Percentiles rank a stretch among this genome's conserved stretches.
Conservation (phyloP, 2,888 invertebrate genomes). For the Pristionchus fissidentatus region DNA sequence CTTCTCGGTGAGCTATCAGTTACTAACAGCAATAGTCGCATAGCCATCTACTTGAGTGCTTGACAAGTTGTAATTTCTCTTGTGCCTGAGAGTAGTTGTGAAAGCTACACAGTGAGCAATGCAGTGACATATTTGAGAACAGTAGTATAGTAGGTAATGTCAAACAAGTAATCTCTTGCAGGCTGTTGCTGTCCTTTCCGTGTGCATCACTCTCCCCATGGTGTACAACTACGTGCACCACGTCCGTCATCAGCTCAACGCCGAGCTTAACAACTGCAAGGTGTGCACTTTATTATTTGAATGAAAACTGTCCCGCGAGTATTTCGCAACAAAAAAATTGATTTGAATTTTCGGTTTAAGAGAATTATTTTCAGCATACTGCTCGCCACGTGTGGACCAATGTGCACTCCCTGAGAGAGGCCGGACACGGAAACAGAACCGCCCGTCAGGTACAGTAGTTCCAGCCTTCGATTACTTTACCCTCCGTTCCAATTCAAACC, state of each 20-base stretch:
- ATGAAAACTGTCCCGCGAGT: too few relatives aligned
- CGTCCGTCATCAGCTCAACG: constrained; percentile 65
- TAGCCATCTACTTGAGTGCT: too few relatives aligned
- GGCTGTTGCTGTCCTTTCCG: constrained; percentile 65
- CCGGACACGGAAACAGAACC: constrained; percentile 62
- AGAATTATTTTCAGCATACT: constrained; percentile 57
- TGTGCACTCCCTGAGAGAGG: constrained; percentile 61
- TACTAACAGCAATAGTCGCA: too few relatives aligned
- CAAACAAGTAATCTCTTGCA: neutral
- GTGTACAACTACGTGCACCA: constrained; percentile 69
- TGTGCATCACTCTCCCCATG: constrained; percentile 67
- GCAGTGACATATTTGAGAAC: too few relatives aligned
- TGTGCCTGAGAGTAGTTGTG: too few relatives aligned
- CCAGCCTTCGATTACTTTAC: too few relatives aligned
- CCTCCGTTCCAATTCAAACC: neutral
- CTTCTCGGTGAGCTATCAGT: constrained; percentile 57
- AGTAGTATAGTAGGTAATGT: neutral
- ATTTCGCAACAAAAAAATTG: neutral
- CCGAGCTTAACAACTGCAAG: constrained; percentile 64
- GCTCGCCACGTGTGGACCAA: constrained; percentile 66
- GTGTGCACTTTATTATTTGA: too few relatives aligned
- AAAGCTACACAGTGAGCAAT: too few relatives aligned
- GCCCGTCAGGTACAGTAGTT: constrained; percentile 54
- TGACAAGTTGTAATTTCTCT: too few relatives aligned
- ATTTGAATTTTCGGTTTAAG: neutral